Percentiles rank a stretch among this genome's conserved stretches.
Conservation (phyloP, 2,113 vertebrate species). For the Lepus americanus region DNA sequence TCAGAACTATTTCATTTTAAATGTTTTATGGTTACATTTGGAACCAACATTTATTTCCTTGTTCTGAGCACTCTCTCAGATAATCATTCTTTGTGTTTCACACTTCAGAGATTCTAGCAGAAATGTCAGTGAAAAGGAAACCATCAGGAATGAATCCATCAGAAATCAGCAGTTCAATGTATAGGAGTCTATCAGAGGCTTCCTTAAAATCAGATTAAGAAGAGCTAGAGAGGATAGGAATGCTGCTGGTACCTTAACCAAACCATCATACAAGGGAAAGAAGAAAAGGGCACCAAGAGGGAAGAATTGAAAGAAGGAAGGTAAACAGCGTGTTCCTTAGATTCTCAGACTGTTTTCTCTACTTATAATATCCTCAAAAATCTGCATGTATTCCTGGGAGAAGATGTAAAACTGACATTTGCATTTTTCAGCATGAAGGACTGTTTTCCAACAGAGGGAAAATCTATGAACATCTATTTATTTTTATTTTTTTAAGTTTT, state of each 20-base stretch:
- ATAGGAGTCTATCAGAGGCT: background rate
- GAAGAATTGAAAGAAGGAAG: background rate
- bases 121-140: constrained; percentile 39
- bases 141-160: background rate
- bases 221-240: background rate
- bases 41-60: constrained; percentile 62
- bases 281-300: background rate
- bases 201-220: background rate
- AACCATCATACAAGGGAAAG: background rate
- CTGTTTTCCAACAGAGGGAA: background rate
- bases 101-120: background rate
- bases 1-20: constrained; percentile 60
- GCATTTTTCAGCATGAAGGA: background rate
- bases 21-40: constrained; percentile 24
- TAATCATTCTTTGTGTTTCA: constrained; percentile 34
- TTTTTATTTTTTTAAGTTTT: too few relatives aligned
- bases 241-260: accelerated
- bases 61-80: constrained; percentile 44
- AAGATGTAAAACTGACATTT: background rate
- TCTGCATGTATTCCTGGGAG: background rate
- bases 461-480: too few relatives aligned
- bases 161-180: background rate
- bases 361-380: background rate
- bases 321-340: too few relatives aligned
- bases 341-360: background rate